phyloP scores from a whole-genome alignment of 2,797 vertebrate species.

The Manis pentadactyla region DNA sequence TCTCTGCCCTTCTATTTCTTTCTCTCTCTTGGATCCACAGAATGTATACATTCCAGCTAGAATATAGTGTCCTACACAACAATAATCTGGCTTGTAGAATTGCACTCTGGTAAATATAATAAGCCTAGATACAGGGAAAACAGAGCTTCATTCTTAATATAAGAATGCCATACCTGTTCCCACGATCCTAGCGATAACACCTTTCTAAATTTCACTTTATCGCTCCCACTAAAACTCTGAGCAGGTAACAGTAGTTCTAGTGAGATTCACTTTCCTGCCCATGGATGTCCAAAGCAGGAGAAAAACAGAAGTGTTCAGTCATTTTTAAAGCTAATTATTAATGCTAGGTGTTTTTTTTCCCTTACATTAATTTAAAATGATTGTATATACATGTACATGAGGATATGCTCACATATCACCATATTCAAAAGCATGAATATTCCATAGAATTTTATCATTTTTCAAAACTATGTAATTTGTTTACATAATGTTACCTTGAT shows the following conservation, averaged over 20 bases:
- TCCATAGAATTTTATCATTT: background rate
- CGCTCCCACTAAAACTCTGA: background rate
- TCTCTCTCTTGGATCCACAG: background rate
- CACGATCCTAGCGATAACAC: background rate
- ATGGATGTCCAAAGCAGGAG: background rate
- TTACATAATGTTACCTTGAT: background rate
- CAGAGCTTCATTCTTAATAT: background rate
- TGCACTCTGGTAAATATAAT: background rate
- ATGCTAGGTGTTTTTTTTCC: background rate
- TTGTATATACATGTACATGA: background rate
- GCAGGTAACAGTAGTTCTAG: accelerated
- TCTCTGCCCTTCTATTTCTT: background rate
- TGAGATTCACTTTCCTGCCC: background rate
- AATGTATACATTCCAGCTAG: background rate
- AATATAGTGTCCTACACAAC: background rate
- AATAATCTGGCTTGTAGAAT: background rate
- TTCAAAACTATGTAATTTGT: background rate
- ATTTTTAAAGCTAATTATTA: background rate
- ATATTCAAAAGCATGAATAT: background rate
- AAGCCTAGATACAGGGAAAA: background rate
- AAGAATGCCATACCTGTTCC: background rate
- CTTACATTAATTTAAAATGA: background rate
- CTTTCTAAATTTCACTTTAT: background rate
- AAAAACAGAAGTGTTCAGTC: background rate
- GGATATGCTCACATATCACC: background rate